Evolutionary conservation across 2,888 invertebrate genomes (phyloP).

Genomic region (Sturmia bella): DNA sequence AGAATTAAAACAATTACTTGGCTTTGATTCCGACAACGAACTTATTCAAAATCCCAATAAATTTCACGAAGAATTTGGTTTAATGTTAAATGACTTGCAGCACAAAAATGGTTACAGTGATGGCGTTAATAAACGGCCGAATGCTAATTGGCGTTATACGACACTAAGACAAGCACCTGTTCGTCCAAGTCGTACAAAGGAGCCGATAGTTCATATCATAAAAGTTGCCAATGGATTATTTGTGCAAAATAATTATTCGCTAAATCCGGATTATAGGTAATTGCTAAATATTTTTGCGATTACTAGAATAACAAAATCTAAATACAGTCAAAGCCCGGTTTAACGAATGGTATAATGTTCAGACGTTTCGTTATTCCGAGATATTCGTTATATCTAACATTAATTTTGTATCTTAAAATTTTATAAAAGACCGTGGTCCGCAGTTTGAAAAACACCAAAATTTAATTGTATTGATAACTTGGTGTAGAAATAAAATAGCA

Average conservation of each 20-base stretch:
- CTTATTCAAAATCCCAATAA: conserved; percentile 62
- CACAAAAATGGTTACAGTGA: conserved; percentile 61
- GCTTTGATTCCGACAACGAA: conserved; percentile 76
- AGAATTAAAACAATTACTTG: conserved; percentile 85
- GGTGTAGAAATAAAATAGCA: too few species aligned
- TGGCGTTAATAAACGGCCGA: conserved; percentile 64
- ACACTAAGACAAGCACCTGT: conserved; percentile 21
- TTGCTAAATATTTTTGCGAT: background rate
- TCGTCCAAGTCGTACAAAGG: background rate
- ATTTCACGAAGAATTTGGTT: conserved; percentile 77
- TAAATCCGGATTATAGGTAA: conserved; percentile 83
- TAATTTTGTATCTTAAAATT: too few species aligned
- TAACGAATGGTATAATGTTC: too few species aligned
- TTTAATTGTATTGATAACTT: too few species aligned
- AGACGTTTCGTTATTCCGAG: too few species aligned
- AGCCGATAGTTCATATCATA: conserved; percentile 74
- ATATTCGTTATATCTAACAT: too few species aligned
- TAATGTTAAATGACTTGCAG: conserved; percentile 78
- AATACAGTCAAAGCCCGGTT: too few species aligned
- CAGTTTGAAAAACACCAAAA: too few species aligned
- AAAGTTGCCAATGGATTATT: conserved; percentile 84
- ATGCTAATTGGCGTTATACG: conserved; percentile 74
- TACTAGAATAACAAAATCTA: background rate
- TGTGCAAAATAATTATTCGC: conserved; percentile 83
- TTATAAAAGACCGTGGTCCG: too few species aligned